These are phyloP conservation scores for Sphaerodactylus townsendi DNA, from an alignment of 2,113 vertebrate genomes.

Conservation along the genomic window DNA sequence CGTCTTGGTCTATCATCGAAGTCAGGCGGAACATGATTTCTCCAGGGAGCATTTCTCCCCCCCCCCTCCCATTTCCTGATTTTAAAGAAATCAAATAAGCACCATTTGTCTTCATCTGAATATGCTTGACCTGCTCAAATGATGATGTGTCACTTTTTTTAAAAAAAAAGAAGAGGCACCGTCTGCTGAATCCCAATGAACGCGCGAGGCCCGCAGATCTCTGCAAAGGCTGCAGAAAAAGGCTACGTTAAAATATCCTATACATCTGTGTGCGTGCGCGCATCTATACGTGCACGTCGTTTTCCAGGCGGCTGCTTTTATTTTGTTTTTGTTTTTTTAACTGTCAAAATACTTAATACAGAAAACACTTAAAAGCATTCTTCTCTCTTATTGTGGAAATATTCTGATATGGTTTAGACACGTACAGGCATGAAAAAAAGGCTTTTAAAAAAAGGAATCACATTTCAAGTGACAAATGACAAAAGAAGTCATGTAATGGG, in stretches of 20 bases:
- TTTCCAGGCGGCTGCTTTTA: neutral
- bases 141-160: constrained; percentile 78
- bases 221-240: constrained; percentile 45
- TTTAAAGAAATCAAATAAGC: constrained; percentile 97
- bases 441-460: no score
- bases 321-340: neutral
- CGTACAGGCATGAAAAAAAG: no score
- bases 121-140: constrained; percentile 95
- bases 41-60: constrained; percentile 91
- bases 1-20: constrained; percentile 85
- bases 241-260: neutral
- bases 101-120: constrained; percentile 96
- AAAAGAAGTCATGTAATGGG: no score
- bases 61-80: constrained; percentile 87
- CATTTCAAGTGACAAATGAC: no score
- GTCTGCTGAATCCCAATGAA: constrained; percentile 88
- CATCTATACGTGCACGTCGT: no score
- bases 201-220: constrained; percentile 70
- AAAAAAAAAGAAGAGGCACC: constrained; percentile 82
- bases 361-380: no score
- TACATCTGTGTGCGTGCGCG: neutral
- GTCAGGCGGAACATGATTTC: constrained; percentile 92
- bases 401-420: neutral
- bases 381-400: neutral
- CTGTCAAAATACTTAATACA: no score